Evolutionary conservation across 1,140 invertebrate genomes (phyloP).

Genomic region (Elysia chlorotica): DNA sequence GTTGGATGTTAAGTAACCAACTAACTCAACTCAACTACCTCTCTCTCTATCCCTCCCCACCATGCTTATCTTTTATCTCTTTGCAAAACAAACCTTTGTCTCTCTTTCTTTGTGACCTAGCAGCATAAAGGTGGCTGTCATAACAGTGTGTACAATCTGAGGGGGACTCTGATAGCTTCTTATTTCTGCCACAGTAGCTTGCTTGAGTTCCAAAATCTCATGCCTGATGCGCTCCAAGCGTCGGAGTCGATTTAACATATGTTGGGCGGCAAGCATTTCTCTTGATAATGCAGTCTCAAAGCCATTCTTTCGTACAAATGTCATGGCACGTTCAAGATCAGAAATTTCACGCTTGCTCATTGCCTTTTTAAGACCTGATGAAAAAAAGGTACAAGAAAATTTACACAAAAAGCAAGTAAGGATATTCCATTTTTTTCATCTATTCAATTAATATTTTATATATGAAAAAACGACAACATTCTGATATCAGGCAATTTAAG

Average conservation of each 20-base stretch:
- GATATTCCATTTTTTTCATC: no score
- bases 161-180: constrained; percentile 57
- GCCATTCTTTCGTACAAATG: constrained; percentile 52
- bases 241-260: constrained; percentile 41
- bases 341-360: constrained; percentile 49
- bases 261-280: constrained; percentile 49
- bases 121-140: constrained; percentile 55
- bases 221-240: constrained; percentile 56
- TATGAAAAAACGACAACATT: no score
- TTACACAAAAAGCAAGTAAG: no score
- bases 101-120: constrained; percentile 57
- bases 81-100: constrained; percentile 47
- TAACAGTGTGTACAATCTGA: constrained; percentile 52
- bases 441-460: no score
- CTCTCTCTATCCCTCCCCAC: no score
- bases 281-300: constrained; percentile 46
- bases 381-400: no score
- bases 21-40: no score
- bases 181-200: constrained; percentile 59
- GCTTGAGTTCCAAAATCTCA: constrained; percentile 59
- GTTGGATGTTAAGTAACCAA: no score
- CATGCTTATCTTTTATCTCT: no score
- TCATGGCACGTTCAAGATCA: constrained; percentile 53
- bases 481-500: no score
- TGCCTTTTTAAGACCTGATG: constrained; percentile 48